Percentiles rank a stretch among this genome's conserved stretches.
Evolutionary conservation across 2,888 invertebrate species (phyloP).

Genomic region (Slavum lentiscoides): DNA sequence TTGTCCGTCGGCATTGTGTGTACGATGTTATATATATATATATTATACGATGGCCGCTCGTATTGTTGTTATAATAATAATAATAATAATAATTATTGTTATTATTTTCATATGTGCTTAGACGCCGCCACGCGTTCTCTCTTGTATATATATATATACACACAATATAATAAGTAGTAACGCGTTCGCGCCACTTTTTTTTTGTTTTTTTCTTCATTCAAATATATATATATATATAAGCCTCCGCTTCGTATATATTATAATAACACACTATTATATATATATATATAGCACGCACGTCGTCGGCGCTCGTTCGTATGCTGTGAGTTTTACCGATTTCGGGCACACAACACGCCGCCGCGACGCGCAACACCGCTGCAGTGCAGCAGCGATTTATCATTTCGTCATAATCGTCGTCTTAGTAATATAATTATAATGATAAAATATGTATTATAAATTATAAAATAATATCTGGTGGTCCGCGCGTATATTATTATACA

Average conservation of each 20-base stretch:
- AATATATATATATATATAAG: not conserved
- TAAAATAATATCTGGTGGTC: no score
- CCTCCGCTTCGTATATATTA: not conserved
- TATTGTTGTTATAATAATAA: conserved; percentile 24
- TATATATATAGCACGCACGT: not conserved
- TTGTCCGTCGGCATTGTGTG: not conserved
- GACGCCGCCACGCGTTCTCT: conserved; percentile 1
- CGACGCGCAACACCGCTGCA: no score
- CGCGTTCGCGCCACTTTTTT: conserved; percentile 46
- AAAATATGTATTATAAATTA: no score
- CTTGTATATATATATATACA: no score
- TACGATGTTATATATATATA: not conserved
- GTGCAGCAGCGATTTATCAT: no score
- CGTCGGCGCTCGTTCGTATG: not conserved
- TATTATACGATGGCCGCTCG: not conserved
- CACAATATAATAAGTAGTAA: conserved; percentile 24
- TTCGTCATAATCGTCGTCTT: no score
- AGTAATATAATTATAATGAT: no score
- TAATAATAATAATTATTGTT: not conserved
- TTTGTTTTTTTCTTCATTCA: conserved; percentile 29
- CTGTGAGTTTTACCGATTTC: no score
- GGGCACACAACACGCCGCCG: no score
- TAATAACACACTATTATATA: no score
- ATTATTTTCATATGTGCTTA: conserved; percentile 15
- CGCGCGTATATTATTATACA: no score